Percentiles rank a stretch among this genome's conserved stretches.
These are phyloP conservation scores for Axis porcinus DNA, from an alignment of 2,113 vertebrate species.

Conservation along the genomic window DNA sequence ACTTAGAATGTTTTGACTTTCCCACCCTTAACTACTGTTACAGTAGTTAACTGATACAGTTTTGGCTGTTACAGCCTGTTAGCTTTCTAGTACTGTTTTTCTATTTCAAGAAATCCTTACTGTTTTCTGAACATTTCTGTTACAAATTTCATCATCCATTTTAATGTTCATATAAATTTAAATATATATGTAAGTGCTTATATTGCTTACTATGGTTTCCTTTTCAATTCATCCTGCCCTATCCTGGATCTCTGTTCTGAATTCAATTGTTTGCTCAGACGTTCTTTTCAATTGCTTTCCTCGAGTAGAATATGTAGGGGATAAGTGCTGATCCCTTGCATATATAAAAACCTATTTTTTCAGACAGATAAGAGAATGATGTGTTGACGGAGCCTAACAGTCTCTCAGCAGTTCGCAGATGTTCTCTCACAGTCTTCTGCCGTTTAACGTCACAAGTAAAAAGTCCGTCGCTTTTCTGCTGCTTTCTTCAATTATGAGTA, in stretches of 20 bases:
- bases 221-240: not conserved
- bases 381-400: not conserved
- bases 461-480: not conserved
- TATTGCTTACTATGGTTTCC: not conserved
- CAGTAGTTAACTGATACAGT: not conserved
- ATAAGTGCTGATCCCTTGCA: not conserved
- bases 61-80: not conserved
- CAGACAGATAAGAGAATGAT: not conserved
- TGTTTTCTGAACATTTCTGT: not conserved
- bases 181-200: not conserved
- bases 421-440: not conserved
- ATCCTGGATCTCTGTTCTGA: not conserved
- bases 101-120: not conserved
- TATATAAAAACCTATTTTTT: not conserved
- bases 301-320: not conserved
- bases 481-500: not conserved
- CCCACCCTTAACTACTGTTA: not conserved
- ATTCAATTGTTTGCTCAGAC: not conserved
- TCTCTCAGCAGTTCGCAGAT: not conserved
- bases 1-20: not conserved
- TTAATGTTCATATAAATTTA: not conserved
- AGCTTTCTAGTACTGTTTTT: not conserved
- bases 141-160: not conserved
- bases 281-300: not conserved
- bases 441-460: not conserved